phyloP scores from a whole-genome alignment of 2,888 invertebrate genomes.

The Colletes collaris region DNA sequence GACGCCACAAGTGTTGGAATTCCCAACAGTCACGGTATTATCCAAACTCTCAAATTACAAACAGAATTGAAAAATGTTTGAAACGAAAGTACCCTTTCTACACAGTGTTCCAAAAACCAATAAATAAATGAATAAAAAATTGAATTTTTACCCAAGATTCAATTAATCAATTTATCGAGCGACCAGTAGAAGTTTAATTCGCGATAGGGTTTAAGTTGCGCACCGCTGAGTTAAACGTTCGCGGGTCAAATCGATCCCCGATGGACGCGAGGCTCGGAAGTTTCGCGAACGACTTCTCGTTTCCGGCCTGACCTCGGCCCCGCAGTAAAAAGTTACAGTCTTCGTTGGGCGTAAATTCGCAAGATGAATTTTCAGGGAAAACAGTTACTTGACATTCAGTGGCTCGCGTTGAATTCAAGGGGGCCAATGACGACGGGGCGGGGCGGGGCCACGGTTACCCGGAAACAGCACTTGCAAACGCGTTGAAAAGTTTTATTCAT shows the following conservation, averaged over 20 bases:
- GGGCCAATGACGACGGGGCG: constrained; percentile 5
- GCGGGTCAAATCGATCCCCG: constrained; percentile 19
- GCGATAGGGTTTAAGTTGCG: no score
- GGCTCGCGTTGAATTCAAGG: constrained; percentile 30
- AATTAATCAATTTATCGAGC: no score
- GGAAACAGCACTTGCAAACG: constrained; percentile 49
- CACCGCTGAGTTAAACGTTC: background rate
- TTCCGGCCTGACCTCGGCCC: constrained; percentile 11
- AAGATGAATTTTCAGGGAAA: constrained; percentile 50
- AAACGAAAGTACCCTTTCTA: no score
- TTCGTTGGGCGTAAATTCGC: constrained; percentile 20
- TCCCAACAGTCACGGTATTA: no score
- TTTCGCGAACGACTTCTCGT: background rate
- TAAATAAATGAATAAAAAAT: no score
- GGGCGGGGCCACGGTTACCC: background rate
- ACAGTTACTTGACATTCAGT: constrained; percentile 57
- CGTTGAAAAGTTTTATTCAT: constrained; percentile 73
- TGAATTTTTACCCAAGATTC: no score
- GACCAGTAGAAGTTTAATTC: no score
- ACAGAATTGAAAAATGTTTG: no score
- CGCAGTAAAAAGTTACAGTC: constrained; percentile 44
- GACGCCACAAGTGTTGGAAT: no score
- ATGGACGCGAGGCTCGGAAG: background rate
- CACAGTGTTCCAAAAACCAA: no score
- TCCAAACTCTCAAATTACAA: no score